phyloP scores from a whole-genome alignment of 2,888 invertebrate species.

The Rosalia funebris region DNA sequence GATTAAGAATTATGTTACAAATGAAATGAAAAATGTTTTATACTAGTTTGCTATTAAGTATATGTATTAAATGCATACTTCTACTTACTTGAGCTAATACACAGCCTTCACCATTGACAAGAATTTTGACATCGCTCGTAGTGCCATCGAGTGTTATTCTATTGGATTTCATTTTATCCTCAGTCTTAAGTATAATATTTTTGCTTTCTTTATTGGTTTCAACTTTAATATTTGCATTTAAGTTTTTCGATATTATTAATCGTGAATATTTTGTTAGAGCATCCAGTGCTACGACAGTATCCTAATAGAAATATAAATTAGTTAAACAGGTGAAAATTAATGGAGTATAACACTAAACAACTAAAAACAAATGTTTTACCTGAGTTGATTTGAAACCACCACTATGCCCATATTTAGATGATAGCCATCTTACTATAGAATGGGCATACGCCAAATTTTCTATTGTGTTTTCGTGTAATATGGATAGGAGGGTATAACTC shows the following conservation, averaged over 20 bases:
- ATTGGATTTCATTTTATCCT: conserved; percentile 66
- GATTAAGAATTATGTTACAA: no score
- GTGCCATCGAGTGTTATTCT: conserved; percentile 62
- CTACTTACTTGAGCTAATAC: conserved; percentile 67
- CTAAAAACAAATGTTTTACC: no score
- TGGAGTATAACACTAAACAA: no score
- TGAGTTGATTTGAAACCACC: conserved; percentile 84
- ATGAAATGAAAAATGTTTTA: neutral
- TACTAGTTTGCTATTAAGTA: neutral
- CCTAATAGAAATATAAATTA: conserved; percentile 56
- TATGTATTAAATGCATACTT: no score
- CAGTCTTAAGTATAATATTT: conserved; percentile 62
- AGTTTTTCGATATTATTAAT: conserved; percentile 61
- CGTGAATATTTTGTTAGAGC: conserved; percentile 69
- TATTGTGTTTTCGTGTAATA: conserved; percentile 66
- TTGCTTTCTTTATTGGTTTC: conserved; percentile 62
- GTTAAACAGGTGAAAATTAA: no score
- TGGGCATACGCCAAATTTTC: conserved; percentile 68
- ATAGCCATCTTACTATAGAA: conserved; percentile 78
- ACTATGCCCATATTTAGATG: conserved; percentile 72
- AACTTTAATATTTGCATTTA: conserved; percentile 64
- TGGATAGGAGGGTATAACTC: conserved; percentile 72
- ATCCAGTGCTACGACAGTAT: conserved; percentile 71
- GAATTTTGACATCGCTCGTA: conserved; percentile 64
- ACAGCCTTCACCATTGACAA: conserved; percentile 68